Evolutionary conservation across 2,888 invertebrate genomes (phyloP).

Genomic region (Drosophila macrothrix): DNA sequence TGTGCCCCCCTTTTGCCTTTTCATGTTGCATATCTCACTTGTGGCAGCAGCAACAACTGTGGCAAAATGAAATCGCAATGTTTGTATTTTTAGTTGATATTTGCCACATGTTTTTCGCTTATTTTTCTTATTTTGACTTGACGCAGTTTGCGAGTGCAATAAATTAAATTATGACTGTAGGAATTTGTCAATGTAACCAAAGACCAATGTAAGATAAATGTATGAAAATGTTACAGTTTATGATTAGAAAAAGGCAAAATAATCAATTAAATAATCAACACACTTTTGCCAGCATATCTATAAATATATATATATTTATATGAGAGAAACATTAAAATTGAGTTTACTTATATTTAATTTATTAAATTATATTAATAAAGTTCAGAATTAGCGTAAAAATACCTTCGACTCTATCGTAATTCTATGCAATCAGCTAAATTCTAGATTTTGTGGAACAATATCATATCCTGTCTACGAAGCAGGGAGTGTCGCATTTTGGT

Average conservation of each 20-base stretch:
- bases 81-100: constrained; percentile 67
- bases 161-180: background rate
- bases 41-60: constrained; percentile 17
- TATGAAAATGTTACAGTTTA: background rate
- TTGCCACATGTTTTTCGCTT: constrained; percentile 46
- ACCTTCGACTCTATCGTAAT: background rate
- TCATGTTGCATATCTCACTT: constrained; percentile 23
- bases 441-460: background rate
- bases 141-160: background rate
- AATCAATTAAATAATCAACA: background rate
- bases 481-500: background rate
- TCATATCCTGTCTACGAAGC: background rate
- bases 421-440: background rate
- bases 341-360: background rate
- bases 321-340: accelerated
- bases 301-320: background rate
- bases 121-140: background rate
- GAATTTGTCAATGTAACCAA: background rate
- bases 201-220: background rate
- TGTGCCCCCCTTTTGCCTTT: constrained; percentile 14
- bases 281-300: background rate
- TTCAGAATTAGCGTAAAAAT: background rate
- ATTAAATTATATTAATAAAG: background rate
- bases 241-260: background rate
- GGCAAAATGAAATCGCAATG: constrained; percentile 60